Percentiles rank a stretch among this genome's conserved stretches.
phyloP scores from a whole-genome alignment of 2,113 vertebrate genomes.

The Catharus minimus region DNA sequence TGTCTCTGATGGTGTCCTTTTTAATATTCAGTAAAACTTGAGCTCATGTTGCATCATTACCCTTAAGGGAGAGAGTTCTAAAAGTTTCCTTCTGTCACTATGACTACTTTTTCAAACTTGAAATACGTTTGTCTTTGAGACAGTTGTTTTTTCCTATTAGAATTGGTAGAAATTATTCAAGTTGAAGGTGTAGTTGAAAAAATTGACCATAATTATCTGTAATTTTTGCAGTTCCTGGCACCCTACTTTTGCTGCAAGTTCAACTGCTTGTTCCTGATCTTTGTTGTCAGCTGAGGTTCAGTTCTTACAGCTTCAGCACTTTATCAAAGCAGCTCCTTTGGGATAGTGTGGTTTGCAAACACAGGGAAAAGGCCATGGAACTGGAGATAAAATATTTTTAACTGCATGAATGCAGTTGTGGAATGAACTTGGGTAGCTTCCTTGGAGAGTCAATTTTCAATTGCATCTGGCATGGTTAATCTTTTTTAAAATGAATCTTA shows the following conservation, averaged over 20 bases:
- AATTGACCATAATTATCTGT: neutral
- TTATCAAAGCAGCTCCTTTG: constrained; percentile 22
- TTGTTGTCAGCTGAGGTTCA: constrained; percentile 21
- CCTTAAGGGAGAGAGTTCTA: neutral
- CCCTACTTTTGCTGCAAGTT: neutral
- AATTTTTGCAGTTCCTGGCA: neutral
- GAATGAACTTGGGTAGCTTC: constrained; percentile 20
- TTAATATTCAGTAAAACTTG: neutral
- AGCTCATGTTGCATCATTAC: neutral
- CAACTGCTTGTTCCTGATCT: neutral
- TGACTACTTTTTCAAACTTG: neutral
- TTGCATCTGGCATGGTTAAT: neutral
- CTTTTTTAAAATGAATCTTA: neutral
- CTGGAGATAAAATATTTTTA: constrained; percentile 47
- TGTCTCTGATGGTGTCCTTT: neutral
- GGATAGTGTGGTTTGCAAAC: neutral
- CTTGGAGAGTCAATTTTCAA: neutral
- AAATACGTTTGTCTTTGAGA: neutral
- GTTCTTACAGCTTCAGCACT: constrained; percentile 37
- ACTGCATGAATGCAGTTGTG: neutral
- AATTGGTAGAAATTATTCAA: neutral
- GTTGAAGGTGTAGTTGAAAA: neutral
- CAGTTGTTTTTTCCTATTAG: neutral
- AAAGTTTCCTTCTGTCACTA: neutral
- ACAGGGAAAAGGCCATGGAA: neutral